phyloP scores from a whole-genome alignment of 2,797 vertebrate species.

The Eremophila alpestris region DNA sequence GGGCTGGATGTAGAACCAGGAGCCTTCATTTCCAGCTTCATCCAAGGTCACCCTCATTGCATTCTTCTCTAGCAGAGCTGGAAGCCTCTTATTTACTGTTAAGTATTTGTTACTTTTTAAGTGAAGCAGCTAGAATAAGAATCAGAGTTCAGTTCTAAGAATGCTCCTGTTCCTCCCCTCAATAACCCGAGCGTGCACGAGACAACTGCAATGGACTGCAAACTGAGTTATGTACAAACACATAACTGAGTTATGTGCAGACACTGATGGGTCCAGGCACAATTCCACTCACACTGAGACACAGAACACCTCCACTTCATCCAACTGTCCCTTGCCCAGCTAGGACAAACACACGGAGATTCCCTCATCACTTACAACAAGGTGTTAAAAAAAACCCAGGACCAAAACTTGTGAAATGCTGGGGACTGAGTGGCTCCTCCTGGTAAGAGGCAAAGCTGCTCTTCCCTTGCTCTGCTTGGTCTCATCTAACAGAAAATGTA shows the following conservation, averaged over 20 bases:
- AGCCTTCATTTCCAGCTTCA: conserved; percentile 95
- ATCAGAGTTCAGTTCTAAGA: conserved; percentile 63
- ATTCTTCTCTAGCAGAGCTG: conserved; percentile 96
- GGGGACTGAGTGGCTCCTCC: background rate
- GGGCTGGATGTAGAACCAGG: conserved; percentile 99
- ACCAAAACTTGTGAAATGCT: background rate
- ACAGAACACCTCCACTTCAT: background rate
- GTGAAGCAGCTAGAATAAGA: conserved; percentile 87
- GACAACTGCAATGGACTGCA: background rate
- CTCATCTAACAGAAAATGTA: fast-evolving
- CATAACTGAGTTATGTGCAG: fast-evolving
- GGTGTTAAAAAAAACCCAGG: background rate
- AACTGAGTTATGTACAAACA: fast-evolving
- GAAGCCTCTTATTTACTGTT: conserved; percentile 97
- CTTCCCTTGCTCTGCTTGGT: background rate
- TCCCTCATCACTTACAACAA: fast-evolving
- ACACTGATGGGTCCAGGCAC: background rate
- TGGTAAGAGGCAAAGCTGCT: background rate
- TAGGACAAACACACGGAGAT: fast-evolving
- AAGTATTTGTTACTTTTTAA: conserved; percentile 99
- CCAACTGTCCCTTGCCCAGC: background rate
- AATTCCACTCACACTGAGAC: background rate
- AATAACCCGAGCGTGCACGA: background rate
- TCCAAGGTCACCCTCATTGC: conserved; percentile 97
- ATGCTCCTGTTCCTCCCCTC: conserved; percentile 2